phyloP scores from a whole-genome alignment of 2,113 vertebrate genomes.

The Campylorhamphus procurvoides region DNA sequence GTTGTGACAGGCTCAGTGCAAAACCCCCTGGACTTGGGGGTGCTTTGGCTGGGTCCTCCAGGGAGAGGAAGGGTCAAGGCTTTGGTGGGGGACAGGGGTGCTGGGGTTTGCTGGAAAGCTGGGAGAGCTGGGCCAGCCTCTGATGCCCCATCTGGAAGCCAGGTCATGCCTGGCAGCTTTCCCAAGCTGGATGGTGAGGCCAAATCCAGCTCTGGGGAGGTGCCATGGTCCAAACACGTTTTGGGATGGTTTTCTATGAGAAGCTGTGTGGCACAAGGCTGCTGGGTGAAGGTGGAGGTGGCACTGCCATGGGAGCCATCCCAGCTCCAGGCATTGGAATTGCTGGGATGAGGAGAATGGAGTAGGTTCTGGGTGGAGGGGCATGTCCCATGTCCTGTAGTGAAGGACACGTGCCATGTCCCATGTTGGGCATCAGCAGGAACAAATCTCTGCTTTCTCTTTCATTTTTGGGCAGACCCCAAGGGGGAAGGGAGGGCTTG shows the following conservation, averaged over 20 bases:
- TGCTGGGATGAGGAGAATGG: rapidly evolving
- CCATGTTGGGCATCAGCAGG: rapidly evolving
- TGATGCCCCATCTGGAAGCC: neutral
- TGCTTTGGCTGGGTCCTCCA: neutral
- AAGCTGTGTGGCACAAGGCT: neutral
- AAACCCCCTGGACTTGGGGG: neutral
- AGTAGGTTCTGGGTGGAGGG: neutral
- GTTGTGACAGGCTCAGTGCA: neutral
- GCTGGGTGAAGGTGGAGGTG: neutral
- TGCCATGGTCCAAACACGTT: neutral
- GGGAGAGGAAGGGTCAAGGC: neutral
- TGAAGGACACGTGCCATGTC: neutral
- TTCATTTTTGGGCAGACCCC: neutral
- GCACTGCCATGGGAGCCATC: neutral
- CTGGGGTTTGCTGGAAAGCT: neutral
- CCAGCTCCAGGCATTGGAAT: neutral
- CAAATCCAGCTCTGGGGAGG: neutral
- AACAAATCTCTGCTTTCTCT: neutral
- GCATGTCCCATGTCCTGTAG: neutral
- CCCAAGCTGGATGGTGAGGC: neutral
- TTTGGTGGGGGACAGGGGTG: neutral
- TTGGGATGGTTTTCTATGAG: neutral
- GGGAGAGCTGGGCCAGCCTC: neutral
- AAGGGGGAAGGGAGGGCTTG: rapidly evolving
- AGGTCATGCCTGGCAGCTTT: neutral